Evolutionary conservation across 1,140 invertebrate genomes (phyloP), one percentile per base, ranked within the genome.

Genomic region (Belonocnema kinseyi): DNA sequence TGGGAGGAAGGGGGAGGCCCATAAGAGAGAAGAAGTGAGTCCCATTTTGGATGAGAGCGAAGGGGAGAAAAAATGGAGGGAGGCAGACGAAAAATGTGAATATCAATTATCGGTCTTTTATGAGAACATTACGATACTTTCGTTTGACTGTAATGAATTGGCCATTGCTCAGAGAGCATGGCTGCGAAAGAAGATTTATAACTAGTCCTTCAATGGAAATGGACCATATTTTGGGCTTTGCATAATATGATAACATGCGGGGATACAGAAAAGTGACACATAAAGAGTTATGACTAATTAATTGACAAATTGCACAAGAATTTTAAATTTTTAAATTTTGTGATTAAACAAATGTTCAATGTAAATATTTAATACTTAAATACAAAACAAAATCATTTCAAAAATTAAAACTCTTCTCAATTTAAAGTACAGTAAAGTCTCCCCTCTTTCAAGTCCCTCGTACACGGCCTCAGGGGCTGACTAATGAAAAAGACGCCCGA

Each of bases 51-150:
- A 77, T 50, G 7, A 78, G 76, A 71, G 75, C 40, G 66, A 50
- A 50, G 26, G 74, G 58, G 56, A 58, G 52, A 74, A 33, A 74
- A 56, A 54, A 54, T 10, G 17, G 17, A n/a, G 8, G 8, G 33
- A 56, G 52, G 16, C 66, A 76, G 19, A 58, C 51, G n/a, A 72
- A n/a, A 78, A 74, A 77, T 74, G 74, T 66, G 78, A 76, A 79
- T 80, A 82, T 82, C 78, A 80, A 82, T 80, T 82, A 78, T 82
- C 53, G n/a, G 53, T 19, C 53, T 54, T 54, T 54, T 54, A 54
- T 54, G 53, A 54, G 53, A 54, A 54, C 16, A 54, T 54, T 54
- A 54, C 53, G 53, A 54, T 19, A 54, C 53, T 54, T 54, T 54
- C 53, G n/a, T 54, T 54, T 54, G 1, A 17, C 17, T 54, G 53